Evolutionary conservation across 2,113 vertebrate species (phyloP).

Genomic region (Rhineura floridana): DNA sequence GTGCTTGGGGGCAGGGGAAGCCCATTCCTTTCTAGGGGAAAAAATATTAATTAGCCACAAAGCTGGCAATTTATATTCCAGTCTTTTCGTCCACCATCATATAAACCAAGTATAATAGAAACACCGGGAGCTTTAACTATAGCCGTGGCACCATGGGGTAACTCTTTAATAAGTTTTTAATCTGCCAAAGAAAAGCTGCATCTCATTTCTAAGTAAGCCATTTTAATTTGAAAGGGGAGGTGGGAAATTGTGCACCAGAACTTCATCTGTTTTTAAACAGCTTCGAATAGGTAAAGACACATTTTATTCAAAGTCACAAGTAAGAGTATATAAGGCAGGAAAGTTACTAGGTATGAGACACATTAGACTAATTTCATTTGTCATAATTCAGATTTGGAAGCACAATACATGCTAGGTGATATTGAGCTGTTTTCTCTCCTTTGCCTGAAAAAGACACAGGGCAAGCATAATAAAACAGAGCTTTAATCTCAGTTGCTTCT

Average conservation of each 20-base stretch:
- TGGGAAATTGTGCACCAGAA: background rate
- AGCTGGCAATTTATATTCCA: slow-evolving; percentile 36
- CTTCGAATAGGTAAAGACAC: background rate
- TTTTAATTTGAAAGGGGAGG: slow-evolving; percentile 39
- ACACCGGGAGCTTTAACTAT: slow-evolving; percentile 12
- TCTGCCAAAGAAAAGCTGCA: background rate
- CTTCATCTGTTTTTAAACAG: slow-evolving; percentile 17
- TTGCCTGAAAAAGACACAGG: background rate
- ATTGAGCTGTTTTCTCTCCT: slow-evolving; percentile 13
- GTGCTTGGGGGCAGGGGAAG: background rate
- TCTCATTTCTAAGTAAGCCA: slow-evolving; percentile 19
- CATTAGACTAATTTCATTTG: slow-evolving; percentile 33
- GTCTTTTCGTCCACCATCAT: background rate
- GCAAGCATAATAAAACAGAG: slow-evolving; percentile 18
- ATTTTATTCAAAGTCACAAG: slow-evolving; percentile 36
- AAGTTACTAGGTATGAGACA: background rate
- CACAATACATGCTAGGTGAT: background rate
- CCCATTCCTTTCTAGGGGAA: background rate
- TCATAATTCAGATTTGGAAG: slow-evolving; percentile 25
- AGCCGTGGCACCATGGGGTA: slow-evolving; percentile 36
- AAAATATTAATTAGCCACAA: slow-evolving; percentile 31
- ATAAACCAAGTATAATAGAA: slow-evolving; percentile 38
- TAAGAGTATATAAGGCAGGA: slow-evolving; percentile 1
- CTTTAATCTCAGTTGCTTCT: slow-evolving; percentile 60
- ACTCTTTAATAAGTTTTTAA: slow-evolving; percentile 50